Base-by-base conservation (phyloP, 2,888 invertebrate genomes). In the Limnephilus rhombicus region DNA sequence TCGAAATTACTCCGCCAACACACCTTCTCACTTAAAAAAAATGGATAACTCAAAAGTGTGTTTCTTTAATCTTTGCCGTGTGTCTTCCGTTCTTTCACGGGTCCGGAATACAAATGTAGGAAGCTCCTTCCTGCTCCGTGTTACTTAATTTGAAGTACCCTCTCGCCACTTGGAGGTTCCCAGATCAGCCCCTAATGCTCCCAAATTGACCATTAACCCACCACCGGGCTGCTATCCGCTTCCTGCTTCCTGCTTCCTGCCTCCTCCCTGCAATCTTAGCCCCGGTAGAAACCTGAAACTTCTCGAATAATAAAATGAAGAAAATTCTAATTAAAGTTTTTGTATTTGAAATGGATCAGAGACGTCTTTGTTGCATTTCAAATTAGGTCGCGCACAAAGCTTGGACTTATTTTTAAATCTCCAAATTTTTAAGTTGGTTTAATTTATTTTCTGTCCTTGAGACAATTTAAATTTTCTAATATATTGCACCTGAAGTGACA, bases 171-270 rank as follows among this genome's bases (percentile, higher is more conserved):
- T 24, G 68, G 82, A 34, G 34, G 82, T 83, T 37, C 34, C 34
- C 31, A 37, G 82, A 83, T 83, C 82, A 15, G 34, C 82, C 82
- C 68, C 82, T 83, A 83, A 83, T 83, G 82, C 82, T 31, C 11
- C 82, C 31, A 83, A 83, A 83, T 83, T 83, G 82, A 83, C 82
- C 82, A 83, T 83, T 83, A 83, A 24, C 82, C 82, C 34, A 18
- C 82, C 82, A 34, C 82, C 82, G 82, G 82, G 34, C 82, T 82
- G 31, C 82, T 82, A 15, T n/a, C 82, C 29, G 29, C 13, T 82
- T 18, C 29, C 82, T 82, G 53, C 53, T 1, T 18, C 7, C 68
- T 68, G 68, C 4, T 31, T 18, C 29, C 82, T 82, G 53, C 53
- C 7, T 18, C 9, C 68, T 68, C 9, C 82, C 82, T 83, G 82